These are phyloP conservation scores for Augochlora pura DNA, from an alignment of 1,140 invertebrate genomes.

Conservation along the genomic window DNA sequence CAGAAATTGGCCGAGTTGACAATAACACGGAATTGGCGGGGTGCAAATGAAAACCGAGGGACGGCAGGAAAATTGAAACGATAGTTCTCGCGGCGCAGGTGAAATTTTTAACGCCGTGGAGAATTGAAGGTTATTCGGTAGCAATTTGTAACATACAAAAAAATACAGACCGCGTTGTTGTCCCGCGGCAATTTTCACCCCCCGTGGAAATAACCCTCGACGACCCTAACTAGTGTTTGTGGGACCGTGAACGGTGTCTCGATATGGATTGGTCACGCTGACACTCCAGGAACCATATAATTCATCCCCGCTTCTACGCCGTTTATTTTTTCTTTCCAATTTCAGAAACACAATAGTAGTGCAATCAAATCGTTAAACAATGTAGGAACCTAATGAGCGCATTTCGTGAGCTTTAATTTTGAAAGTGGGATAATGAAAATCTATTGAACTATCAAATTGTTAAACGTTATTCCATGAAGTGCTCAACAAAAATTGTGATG, in stretches of 20 bases:
- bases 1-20: constrained; percentile 29
- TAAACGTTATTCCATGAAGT: too few relatives aligned
- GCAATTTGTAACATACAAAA: constrained; percentile 57
- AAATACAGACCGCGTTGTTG: constrained; percentile 39
- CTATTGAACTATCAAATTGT: too few relatives aligned
- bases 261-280: constrained; percentile 39
- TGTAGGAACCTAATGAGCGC: too few relatives aligned
- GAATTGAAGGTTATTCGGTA: constrained; percentile 57
- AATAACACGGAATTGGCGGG: constrained; percentile 31
- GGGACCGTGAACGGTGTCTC: constrained; percentile 26
- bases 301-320: constrained; percentile 15
- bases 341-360: too few relatives aligned
- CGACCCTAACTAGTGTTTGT: constrained; percentile 55
- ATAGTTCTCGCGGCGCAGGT: constrained; percentile 22
- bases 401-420: too few relatives aligned
- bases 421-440: too few relatives aligned
- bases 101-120: constrained; percentile 44
- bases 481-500: too few relatives aligned
- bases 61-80: constrained; percentile 34
- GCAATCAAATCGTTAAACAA: too few relatives aligned
- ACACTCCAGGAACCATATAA: constrained; percentile 39
- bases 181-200: constrained; percentile 40
- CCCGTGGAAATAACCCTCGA: constrained; percentile 56
- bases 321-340: background rate
- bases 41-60: constrained; percentile 4